phyloP scores from a whole-genome alignment of 2,888 invertebrate genomes.

The Tenodera sinensis region DNA sequence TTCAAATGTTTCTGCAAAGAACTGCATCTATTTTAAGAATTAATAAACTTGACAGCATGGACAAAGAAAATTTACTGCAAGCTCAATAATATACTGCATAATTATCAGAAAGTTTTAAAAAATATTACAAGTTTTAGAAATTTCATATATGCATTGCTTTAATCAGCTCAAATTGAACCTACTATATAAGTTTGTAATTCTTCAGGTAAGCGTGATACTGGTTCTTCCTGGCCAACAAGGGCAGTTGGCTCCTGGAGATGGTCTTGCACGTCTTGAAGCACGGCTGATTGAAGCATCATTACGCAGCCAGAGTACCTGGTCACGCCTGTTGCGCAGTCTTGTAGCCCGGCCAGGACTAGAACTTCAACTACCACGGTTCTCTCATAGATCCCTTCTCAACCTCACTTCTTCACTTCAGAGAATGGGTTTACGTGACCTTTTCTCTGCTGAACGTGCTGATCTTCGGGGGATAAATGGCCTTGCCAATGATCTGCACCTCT shows the following conservation, averaged over 20 bases:
- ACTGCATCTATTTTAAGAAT: no score
- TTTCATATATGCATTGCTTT: no score
- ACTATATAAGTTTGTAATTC: no score
- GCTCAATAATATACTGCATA: no score
- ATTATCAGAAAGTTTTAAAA: no score
- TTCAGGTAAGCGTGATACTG: conserved; percentile 67
- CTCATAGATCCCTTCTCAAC: conserved; percentile 75
- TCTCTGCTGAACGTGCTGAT: conserved; percentile 72
- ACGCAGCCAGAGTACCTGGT: conserved; percentile 66
- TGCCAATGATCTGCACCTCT: conserved; percentile 74
- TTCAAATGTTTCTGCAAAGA: no score
- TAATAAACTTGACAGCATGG: no score
- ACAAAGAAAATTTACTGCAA: no score
- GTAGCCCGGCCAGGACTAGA: conserved; percentile 74
- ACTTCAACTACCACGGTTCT: conserved; percentile 76
- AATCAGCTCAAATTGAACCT: no score
- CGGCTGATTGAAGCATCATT: conserved; percentile 64
- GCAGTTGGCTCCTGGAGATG: conserved; percentile 73
- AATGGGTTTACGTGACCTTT: conserved; percentile 79
- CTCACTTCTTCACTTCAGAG: conserved; percentile 71
- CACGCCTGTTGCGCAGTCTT: conserved; percentile 66
- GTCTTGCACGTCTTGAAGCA: conserved; percentile 68
- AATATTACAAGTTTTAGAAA: no score
- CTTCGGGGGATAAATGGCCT: conserved; percentile 77
- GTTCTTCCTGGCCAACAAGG: conserved; percentile 85